Conservation (phyloP, 2,888 invertebrate species). For the Drosophila imparisetae region DNA sequence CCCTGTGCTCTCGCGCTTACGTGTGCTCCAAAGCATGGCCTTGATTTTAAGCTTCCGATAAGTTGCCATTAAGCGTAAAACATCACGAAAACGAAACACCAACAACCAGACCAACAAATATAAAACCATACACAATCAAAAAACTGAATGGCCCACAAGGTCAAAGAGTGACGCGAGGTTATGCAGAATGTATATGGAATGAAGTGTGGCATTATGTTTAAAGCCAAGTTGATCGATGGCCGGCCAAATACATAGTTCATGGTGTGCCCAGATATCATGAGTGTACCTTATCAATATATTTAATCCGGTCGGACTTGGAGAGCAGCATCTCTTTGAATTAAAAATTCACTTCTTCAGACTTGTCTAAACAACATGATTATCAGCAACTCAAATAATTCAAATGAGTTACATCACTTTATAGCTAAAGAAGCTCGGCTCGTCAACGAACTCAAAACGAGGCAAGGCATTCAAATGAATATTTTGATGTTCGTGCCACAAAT, state of each 20-base stretch:
- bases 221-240: conserved; percentile 18
- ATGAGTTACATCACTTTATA: conserved; percentile 11
- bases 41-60: conserved; percentile 71
- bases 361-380: background rate
- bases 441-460: conserved; percentile 2
- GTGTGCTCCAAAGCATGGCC: conserved; percentile 48
- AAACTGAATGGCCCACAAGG: conserved; percentile 50
- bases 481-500: conserved; percentile 21
- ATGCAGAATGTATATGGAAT: conserved; percentile 3
- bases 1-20: conserved; percentile 14
- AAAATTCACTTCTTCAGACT: background rate
- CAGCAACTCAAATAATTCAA: background rate
- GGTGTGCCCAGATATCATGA: background rate
- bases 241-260: conserved; percentile 21
- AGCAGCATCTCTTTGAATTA: background rate
- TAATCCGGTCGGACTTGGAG: background rate
- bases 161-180: conserved; percentile 60
- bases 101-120: background rate
- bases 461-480: background rate
- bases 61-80: conserved; percentile 47
- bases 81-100: conserved; percentile 58
- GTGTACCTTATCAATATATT: background rate
- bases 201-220: conserved; percentile 9
- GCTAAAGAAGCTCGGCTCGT: conserved; percentile 7
- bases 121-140: background rate